Conservation (phyloP, 1,140 invertebrate genomes). For the Homarus americanus region DNA sequence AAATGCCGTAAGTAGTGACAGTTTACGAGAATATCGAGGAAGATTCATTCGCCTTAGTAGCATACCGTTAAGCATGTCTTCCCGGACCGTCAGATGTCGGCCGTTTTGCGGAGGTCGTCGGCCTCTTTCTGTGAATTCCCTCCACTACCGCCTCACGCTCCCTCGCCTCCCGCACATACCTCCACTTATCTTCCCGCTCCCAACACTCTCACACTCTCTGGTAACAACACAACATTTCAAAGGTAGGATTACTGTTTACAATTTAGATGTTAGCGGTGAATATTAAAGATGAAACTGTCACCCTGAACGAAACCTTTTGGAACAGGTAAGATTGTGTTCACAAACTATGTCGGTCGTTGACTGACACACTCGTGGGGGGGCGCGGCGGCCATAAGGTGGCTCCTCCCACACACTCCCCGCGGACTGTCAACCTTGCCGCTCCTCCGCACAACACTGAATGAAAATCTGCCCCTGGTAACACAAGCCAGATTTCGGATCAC, state of each 20-base stretch:
- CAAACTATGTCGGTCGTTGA: slow-evolving; percentile 53
- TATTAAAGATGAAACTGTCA: neutral
- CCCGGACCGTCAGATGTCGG: slow-evolving; percentile 8
- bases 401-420: neutral
- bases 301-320: slow-evolving; percentile 20
- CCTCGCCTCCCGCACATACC: neutral
- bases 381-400: slow-evolving; percentile 1
- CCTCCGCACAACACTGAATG: neutral
- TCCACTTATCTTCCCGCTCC: neutral
- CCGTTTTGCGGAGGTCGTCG: slow-evolving; percentile 11
- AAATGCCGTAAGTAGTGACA: neutral
- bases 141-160: neutral
- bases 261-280: too few species aligned
- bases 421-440: neutral
- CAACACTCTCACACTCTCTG: neutral
- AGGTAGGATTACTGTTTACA: neutral
- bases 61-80: slow-evolving; percentile 39
- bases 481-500: too few species aligned
- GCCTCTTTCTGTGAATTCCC: slow-evolving; percentile 1
- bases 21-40: neutral
- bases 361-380: slow-evolving; percentile 47
- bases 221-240: neutral
- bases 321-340: slow-evolving; percentile 23
- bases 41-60: neutral
- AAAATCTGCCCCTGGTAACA: neutral